Evolutionary conservation across 2,888 invertebrate species (phyloP).

Genomic region (Caenorhabditis sinica): DNA sequence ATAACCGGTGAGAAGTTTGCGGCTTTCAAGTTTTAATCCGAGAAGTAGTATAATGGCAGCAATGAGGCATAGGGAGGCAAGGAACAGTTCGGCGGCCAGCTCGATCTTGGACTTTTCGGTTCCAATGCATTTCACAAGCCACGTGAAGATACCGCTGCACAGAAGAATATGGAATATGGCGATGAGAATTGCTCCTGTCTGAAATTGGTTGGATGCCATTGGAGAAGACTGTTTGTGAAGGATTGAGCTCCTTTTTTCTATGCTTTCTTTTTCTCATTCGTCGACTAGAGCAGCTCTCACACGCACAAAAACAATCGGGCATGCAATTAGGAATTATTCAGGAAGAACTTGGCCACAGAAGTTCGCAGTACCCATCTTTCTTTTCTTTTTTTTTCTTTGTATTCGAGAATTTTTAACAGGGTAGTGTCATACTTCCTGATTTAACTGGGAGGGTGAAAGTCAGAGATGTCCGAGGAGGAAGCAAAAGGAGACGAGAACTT

Average conservation of each 20-base stretch:
- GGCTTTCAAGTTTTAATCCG: slow-evolving; percentile 66
- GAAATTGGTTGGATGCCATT: slow-evolving; percentile 54
- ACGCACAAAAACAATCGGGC: slow-evolving; percentile 51
- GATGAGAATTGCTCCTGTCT: slow-evolving; percentile 73
- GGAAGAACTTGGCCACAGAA: slow-evolving; percentile 43
- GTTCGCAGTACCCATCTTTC: slow-evolving; percentile 29
- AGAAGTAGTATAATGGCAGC: slow-evolving; percentile 68
- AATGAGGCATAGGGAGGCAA: slow-evolving; percentile 64
- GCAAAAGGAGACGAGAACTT: slow-evolving; percentile 28
- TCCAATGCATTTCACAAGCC: slow-evolving; percentile 61
- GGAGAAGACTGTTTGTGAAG: not conserved
- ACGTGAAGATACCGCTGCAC: slow-evolving; percentile 65
- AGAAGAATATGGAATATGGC: slow-evolving; percentile 69
- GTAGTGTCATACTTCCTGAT: slow-evolving; percentile 46
- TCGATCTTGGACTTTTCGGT: slow-evolving; percentile 67
- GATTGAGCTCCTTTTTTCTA: not conserved
- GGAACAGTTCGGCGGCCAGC: slow-evolving; percentile 62
- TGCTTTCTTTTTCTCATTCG: not conserved
- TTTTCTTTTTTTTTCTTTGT: slow-evolving; percentile 9
- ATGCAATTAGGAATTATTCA: slow-evolving; percentile 60
- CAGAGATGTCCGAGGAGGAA: not conserved
- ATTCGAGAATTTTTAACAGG: slow-evolving; percentile 21
- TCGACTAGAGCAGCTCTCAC: not conserved
- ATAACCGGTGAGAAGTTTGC: slow-evolving; percentile 67
- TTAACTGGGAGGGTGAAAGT: not conserved